Evolutionary conservation across 2,888 invertebrate genomes (phyloP), one percentile per base, ranked within the genome.

Genomic region (Drosophila lutescens): DNA sequence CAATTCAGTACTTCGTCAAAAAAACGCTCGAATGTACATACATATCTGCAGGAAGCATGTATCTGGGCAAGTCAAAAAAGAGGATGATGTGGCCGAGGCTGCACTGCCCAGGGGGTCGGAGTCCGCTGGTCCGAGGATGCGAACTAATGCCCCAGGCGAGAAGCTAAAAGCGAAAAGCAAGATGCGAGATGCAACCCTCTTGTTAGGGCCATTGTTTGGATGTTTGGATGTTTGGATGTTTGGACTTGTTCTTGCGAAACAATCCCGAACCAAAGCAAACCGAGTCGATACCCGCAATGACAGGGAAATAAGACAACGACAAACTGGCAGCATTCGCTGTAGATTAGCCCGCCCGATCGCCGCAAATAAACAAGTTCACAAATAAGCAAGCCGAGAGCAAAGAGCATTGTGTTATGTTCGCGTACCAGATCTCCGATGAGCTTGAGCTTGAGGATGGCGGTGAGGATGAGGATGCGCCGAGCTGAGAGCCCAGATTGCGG

Each of bases 331-430:
- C 68, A 62, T 74, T 77, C 69, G 79, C 82, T 62, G 59, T 77
- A 78, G 78, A 81, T 78, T 76, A 80, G 77, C 84, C 76, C 75
- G 77, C 73, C 79, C 59, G 85, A 82, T 86, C 85, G 60, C 69
- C 54, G 59, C 72, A 86, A 86, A 80, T 86, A 82, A 82, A 83
- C 82, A 82, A 86, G 83, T 82, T 82, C 86, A 85, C 82, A 82
- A 82, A 86, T 85, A 86, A 86, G 86, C 76, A 80, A 54, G 41
- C n/a, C 46, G 46, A 61, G 57, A 56, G 55, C 62, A 62, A 51
- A 47, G 62, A 60, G 58, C 69, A 61, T 61, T 69, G 69, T 61
- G 70, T 59, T 59, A 59, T 69, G 58, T 69, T 47, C 13, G 40
- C 62, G 63, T 61, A 80, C 75, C 63, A 81, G 80, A 84, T 84